Evolutionary conservation across 2,888 invertebrate genomes (phyloP), one percentile per base, ranked within the genome.

Genomic region (Plemyria rubiginata): DNA sequence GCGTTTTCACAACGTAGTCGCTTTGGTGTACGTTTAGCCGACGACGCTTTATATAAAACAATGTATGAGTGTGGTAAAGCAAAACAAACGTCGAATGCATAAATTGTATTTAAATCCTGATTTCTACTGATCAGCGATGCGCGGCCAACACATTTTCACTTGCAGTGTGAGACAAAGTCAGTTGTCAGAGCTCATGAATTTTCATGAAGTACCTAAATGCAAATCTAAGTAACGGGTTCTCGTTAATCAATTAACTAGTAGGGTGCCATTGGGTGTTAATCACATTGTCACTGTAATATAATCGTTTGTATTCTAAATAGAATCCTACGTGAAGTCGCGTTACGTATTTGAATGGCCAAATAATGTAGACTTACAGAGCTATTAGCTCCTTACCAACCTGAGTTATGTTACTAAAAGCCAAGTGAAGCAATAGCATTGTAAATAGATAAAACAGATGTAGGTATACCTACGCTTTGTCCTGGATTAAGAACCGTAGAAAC

Each of bases 61-160:
- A 74, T 71, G 75, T 76, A 77, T 70, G 62, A 74, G 75, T 76
- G 77, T 70, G 62, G 74, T 74, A 71, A 78, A 74, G 73, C 73
- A 71, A 78, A 76, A 70, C 70, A 78, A 71, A 78, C 79, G 78
- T 72, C 74, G 75, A 68, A 76, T 62, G 81, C 82, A 84, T 85
- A 82, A 79, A 85, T 79, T 80, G 84, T 84, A 89, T 87, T 85
- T 80, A 84, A 85, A 87, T 80, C 79, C 76, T 79, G 89, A 86
- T 91, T 92, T 92, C 92, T 91, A 90, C 90, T 90, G 76, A 85
- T 90, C 86, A 84, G 73, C 74, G 79, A 89, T 87, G 85, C 90
- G 76, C 72, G 73, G 72, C 66, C 72, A 77, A 72, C 70, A 70
- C 75, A 85, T 83, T 90, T 90, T 86, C 87, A 88, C 89, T 87